Base-by-base conservation (phyloP, 92 coral and sea anemone genomes). In the Zoanthus sansibaricus region DNA sequence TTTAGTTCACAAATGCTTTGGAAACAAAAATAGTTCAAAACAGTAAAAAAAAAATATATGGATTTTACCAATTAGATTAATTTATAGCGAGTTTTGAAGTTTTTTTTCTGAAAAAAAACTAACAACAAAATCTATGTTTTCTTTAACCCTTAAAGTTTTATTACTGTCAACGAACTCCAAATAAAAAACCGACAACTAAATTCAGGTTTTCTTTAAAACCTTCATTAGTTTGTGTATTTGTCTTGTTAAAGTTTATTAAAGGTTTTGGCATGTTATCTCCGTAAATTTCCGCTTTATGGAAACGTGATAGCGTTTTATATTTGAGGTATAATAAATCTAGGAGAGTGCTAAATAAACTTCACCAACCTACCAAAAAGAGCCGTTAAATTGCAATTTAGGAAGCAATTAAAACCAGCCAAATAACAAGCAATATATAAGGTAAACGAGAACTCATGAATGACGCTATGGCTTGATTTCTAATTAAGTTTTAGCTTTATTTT, bases 341-440 rank as follows among this genome's bases (percentile, higher is more conserved):
- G 82, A 87, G 98, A 92, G 95, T 84, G 89, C 92, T 94, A 94
- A 93, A 94, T 89, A 94, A 94, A 94, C 98, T 90, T 49, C 91
- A 87, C 87, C 92, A 72, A 82, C 89, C 75, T 49, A 75, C 92
- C 98, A 89, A 92, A 37, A 94, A 94, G 91, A 89, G 91, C 94
- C 92, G 95, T 91, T 87, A 89, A 90, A 89, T 88, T 93, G 88
- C 83, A 82, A 93, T 89, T 92, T 83, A 87, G 94, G 90, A 92
- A 94, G 94, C 94, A 94, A 94, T 94, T 94, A 94, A 58, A 75
- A 74, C 37, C 86, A 82, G 79, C 95, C 77, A 90, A 94, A 93
- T 91, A 80, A 80, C 16, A 88, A 74, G 91, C 88, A 91, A 91
- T 90, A 83, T 84, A 90, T 82, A 77, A 25, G 56, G 86, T 78